These are phyloP conservation scores for Hycleus cichorii DNA, from an alignment of 1,140 invertebrate genomes.

Conservation along the genomic window DNA sequence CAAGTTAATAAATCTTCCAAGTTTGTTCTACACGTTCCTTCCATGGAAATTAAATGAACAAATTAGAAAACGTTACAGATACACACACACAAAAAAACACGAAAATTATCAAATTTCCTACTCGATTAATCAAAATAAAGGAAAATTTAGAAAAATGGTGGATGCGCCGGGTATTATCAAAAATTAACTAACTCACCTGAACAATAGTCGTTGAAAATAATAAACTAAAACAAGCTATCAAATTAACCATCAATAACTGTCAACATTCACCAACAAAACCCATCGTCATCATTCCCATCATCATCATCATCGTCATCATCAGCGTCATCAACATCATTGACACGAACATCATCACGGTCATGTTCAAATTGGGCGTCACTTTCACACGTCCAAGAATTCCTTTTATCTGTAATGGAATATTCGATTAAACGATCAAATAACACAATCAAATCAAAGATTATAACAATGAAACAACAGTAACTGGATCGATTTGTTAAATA, in stretches of 20 bases:
- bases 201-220: constrained; percentile 8
- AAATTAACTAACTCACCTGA: constrained; percentile 4
- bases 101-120: no score
- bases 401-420: no score
- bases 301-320: neutral
- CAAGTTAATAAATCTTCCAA: no score
- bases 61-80: no score
- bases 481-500: no score
- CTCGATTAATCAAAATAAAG: neutral
- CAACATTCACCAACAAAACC: constrained; percentile 13
- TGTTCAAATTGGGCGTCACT: constrained; percentile 18
- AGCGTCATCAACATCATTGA: neutral
- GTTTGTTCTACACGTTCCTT: no score
- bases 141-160: neutral
- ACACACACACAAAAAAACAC: neutral
- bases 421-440: no score
- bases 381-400: constrained; percentile 1
- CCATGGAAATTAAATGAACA: no score
- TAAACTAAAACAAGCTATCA: constrained; percentile 8
- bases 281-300: no score
- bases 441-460: no score
- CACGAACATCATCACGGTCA: neutral
- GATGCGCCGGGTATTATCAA: neutral
- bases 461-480: no score
- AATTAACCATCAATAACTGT: constrained; percentile 14